These are phyloP conservation scores for Protobothrops mucrosquamatus DNA, from an alignment of 2,113 vertebrate genomes.

Conservation along the genomic window DNA sequence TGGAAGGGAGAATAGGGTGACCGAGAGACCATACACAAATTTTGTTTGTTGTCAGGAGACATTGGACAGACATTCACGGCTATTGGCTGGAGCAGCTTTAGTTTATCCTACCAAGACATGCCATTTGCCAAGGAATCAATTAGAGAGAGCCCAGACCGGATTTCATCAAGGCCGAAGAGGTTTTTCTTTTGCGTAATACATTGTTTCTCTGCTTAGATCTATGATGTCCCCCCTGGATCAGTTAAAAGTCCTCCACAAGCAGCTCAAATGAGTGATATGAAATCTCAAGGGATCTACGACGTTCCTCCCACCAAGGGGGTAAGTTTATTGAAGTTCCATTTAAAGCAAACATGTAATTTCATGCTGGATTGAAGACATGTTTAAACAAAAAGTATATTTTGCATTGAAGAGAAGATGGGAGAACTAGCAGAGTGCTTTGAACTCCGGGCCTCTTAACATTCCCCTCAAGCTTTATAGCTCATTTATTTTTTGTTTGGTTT, in stretches of 20 bases:
- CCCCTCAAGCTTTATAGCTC: conserved; percentile 23
- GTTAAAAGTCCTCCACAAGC: conserved; percentile 65
- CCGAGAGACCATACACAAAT: not conserved
- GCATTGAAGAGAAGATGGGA: conserved; percentile 18
- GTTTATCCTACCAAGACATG: not conserved
- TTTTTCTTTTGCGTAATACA: conserved; percentile 34
- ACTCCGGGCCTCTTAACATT: conserved; percentile 15
- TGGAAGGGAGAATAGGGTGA: not conserved
- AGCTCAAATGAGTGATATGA: conserved; percentile 65
- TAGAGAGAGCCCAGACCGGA: not conserved
- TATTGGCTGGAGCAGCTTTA: not conserved
- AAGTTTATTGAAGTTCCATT: conserved; percentile 40
- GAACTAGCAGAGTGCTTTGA: conserved; percentile 5
- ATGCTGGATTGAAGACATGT: not conserved
- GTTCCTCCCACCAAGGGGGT: conserved; percentile 82
- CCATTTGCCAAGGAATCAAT: not conserved
- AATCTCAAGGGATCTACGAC: conserved; percentile 84
- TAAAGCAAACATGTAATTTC: conserved; percentile 29
- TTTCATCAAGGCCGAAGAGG: not conserved
- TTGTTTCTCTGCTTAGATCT: conserved; percentile 74
- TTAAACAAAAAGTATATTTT: conserved; percentile 13
- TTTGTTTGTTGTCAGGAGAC: not conserved
- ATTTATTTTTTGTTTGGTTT: conserved; percentile 4
- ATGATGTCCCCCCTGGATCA: conserved; percentile 84
- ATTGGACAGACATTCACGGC: not conserved